phyloP scores from a whole-genome alignment of 2,888 invertebrate genomes.

The Aleiodes testaceus region DNA sequence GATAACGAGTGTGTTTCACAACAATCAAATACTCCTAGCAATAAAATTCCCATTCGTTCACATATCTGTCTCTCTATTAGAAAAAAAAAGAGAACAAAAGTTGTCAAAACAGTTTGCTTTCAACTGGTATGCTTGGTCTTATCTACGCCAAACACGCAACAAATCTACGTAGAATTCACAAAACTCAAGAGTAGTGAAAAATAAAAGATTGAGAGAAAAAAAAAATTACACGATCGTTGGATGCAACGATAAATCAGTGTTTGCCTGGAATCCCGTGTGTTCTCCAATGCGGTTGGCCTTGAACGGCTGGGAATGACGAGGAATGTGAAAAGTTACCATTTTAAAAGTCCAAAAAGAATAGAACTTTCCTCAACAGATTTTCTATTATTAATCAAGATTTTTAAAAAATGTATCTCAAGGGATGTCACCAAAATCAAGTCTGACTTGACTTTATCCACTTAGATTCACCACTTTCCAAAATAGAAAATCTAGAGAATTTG shows the following conservation, averaged over 20 bases:
- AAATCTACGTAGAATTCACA: conserved; percentile 33
- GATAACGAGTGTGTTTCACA: neutral
- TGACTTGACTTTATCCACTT: no score
- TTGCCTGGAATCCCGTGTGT: conserved; percentile 38
- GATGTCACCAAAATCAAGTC: no score
- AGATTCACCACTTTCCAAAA: neutral
- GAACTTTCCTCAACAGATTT: neutral
- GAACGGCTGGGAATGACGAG: conserved; percentile 45
- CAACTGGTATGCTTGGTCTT: conserved; percentile 52
- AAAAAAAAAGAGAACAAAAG: conserved; percentile 1
- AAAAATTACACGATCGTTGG: conserved; percentile 35
- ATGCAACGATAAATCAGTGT: conserved; percentile 43
- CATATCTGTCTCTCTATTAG: neutral
- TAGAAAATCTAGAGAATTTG: neutral
- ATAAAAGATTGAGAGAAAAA: conserved; percentile 19
- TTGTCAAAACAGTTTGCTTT: conserved; percentile 47
- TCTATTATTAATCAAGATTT: neutral
- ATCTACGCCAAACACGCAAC: conserved; percentile 43
- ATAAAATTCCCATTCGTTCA: neutral
- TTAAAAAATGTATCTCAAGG: no score
- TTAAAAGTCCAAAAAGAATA: conserved; percentile 19
- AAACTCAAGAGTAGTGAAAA: neutral
- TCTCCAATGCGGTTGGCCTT: conserved; percentile 46
- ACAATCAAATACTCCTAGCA: no score
- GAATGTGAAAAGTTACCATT: conserved; percentile 49